These are phyloP conservation scores for Eupithecia tripunctaria DNA, from an alignment of 2,888 invertebrate genomes.

Conservation along the genomic window DNA sequence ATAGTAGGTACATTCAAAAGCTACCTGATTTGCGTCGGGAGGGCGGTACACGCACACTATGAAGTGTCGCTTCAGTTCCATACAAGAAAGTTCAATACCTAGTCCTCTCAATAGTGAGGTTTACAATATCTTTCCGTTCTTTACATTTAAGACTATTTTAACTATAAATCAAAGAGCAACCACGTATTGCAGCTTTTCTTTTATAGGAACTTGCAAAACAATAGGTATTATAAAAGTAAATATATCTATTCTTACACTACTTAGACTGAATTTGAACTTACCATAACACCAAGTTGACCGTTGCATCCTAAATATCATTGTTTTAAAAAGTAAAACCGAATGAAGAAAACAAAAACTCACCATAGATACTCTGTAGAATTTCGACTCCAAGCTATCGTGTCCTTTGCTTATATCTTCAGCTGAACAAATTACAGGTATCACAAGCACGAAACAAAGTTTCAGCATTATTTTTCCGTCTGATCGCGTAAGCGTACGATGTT, in stretches of 20 bases:
- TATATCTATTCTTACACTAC: not conserved
- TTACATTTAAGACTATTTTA: too few relatives aligned
- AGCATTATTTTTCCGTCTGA: not conserved
- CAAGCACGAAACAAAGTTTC: not conserved
- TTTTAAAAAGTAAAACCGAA: not conserved
- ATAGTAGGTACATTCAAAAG: too few relatives aligned
- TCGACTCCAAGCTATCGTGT: not conserved
- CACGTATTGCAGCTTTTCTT: too few relatives aligned
- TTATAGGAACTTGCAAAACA: too few relatives aligned
- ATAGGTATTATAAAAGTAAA: too few relatives aligned
- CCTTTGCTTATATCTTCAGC: not conserved
- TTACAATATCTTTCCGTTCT: too few relatives aligned
- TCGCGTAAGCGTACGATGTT: not conserved
- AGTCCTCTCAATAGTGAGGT: too few relatives aligned
- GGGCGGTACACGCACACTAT: too few relatives aligned
- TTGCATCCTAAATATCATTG: not conserved
- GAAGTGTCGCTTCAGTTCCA: too few relatives aligned
- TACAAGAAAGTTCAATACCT: too few relatives aligned
- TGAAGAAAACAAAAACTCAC: not conserved
- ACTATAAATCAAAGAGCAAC: too few relatives aligned
- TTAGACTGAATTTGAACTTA: not conserved
- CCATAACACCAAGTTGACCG: not conserved
- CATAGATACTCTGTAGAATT: slow-evolving; percentile 6
- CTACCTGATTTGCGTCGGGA: too few relatives aligned
- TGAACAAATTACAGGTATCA: not conserved